Conservation (phyloP, 1,140 invertebrate species). For the Drosophila cardini region DNA sequence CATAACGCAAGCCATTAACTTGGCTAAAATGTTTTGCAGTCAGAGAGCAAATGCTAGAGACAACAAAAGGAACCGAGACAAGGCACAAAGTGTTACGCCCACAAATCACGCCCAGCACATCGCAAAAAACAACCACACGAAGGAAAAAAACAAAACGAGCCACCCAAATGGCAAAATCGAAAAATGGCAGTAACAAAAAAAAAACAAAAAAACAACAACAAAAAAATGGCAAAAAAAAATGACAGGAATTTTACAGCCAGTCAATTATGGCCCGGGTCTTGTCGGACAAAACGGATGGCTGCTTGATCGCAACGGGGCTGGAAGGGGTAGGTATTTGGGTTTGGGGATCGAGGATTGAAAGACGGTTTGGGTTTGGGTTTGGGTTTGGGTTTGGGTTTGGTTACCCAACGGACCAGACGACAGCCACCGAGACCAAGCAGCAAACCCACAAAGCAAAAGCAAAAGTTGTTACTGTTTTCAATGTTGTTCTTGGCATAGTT, state of each 20-base stretch:
- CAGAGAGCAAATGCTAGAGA: conserved; percentile 57
- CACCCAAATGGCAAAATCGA: conserved; percentile 44
- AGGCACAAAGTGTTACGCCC: conserved; percentile 68
- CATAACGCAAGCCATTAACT: conserved; percentile 66
- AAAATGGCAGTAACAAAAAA: conserved; percentile 4
- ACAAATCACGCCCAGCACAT: conserved; percentile 75
- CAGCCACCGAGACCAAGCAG: conserved; percentile 34
- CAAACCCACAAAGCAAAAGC: conserved; percentile 59
- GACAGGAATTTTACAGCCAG: conserved; percentile 78
- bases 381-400: conserved; percentile 15
- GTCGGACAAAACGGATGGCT: conserved; percentile 20
- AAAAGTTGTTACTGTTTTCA: conserved; percentile 59
- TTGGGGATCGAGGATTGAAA: conserved; percentile 7
- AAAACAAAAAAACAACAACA: conserved; percentile 41
- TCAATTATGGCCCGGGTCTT: conserved; percentile 70
- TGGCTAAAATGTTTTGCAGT: conserved; percentile 49
- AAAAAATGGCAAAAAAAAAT: conserved; percentile 57
- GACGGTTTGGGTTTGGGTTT: conserved; percentile 13
- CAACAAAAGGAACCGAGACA: conserved; percentile 58
- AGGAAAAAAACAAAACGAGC: conserved; percentile 45
- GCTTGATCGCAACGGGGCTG: not conserved
- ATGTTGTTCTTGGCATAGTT: conserved; percentile 21
- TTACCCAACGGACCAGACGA: conserved; percentile 39
- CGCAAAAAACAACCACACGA: conserved; percentile 46
- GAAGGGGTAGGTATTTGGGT: not conserved